A percentile compares a stretch with the other conserved stretches of the same genome.
Conservation (phyloP, 2,113 vertebrate genomes). For the Sebastes fasciatus region DNA sequence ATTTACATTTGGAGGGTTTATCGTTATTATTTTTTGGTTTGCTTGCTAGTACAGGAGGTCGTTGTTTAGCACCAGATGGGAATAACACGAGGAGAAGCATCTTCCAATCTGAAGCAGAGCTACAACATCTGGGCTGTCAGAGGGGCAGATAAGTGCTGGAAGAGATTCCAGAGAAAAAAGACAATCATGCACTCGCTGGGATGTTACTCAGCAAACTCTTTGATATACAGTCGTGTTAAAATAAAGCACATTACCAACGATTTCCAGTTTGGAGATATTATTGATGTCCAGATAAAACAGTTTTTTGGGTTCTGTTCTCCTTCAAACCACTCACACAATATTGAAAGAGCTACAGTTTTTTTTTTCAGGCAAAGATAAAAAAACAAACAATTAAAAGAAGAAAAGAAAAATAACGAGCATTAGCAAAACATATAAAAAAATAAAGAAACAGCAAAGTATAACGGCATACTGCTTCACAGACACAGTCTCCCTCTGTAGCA, state of each 20-base stretch:
- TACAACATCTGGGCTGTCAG: conserved; percentile 26
- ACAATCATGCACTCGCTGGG: background rate
- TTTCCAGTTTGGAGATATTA: background rate
- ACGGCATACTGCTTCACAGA: background rate
- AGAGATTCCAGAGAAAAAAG: background rate
- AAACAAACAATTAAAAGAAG: background rate
- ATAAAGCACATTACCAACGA: background rate
- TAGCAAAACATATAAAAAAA: background rate
- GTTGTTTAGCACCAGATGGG: conserved; percentile 7
- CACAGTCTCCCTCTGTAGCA: background rate
- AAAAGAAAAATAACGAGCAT: background rate
- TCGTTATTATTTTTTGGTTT: background rate
- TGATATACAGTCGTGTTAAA: background rate
- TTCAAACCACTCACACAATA: background rate
- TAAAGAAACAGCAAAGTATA: background rate
- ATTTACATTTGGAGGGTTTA: background rate
- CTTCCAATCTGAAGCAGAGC: conserved; percentile 16
- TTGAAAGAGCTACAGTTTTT: background rate
- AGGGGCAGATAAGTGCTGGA: background rate
- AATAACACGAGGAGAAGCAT: background rate
- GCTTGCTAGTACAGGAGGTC: background rate
- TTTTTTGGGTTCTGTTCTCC: background rate
- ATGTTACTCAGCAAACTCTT: background rate
- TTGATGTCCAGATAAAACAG: background rate
- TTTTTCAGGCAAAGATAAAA: too few species aligned